A percentile compares a stretch with the other conserved stretches of the same genome.
phyloP scores from a whole-genome alignment of 2,888 invertebrate genomes.

The Liposcelis brunnea region DNA sequence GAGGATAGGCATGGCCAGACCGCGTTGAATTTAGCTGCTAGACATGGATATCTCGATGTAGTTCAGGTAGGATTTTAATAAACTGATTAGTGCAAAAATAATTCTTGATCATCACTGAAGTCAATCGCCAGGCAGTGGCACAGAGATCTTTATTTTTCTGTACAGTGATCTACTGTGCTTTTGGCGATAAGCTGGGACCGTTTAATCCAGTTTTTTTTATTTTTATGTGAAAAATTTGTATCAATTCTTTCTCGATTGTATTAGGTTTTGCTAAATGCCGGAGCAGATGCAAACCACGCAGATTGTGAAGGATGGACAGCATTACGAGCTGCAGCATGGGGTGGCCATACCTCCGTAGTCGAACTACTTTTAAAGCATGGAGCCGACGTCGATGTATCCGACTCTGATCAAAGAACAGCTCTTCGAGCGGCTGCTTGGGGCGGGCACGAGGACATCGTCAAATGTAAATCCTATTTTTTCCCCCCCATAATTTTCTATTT shows the following conservation, averaged over 20 bases:
- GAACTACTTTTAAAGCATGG: conserved; percentile 59
- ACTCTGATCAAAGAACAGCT: conserved; percentile 76
- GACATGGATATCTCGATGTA: conserved; percentile 56
- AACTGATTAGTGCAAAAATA: not conserved
- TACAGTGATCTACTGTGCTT: too few species aligned
- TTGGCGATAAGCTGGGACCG: too few species aligned
- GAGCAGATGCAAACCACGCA: conserved; percentile 56
- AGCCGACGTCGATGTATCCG: conserved; percentile 72
- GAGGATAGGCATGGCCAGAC: conserved; percentile 68
- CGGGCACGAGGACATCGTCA: conserved; percentile 72
- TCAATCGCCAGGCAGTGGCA: too few species aligned
- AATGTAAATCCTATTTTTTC: conserved; percentile 19
- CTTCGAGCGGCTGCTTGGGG: conserved; percentile 87
- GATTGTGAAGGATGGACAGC: conserved; percentile 83
- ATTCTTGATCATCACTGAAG: conserved; percentile 6
- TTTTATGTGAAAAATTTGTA: too few species aligned
- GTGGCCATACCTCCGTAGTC: conserved; percentile 78
- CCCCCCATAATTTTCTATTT: not conserved
- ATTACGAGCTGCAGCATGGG: conserved; percentile 85
- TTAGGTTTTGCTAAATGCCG: conserved; percentile 34
- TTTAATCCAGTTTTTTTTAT: too few species aligned
- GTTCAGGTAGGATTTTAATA: conserved; percentile 39
- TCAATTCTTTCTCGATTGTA: too few species aligned
- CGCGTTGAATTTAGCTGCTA: conserved; percentile 68
- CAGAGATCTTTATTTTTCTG: too few species aligned